Conservation (phyloP, 2,797 vertebrate genomes). For the Amniataba percoides region DNA sequence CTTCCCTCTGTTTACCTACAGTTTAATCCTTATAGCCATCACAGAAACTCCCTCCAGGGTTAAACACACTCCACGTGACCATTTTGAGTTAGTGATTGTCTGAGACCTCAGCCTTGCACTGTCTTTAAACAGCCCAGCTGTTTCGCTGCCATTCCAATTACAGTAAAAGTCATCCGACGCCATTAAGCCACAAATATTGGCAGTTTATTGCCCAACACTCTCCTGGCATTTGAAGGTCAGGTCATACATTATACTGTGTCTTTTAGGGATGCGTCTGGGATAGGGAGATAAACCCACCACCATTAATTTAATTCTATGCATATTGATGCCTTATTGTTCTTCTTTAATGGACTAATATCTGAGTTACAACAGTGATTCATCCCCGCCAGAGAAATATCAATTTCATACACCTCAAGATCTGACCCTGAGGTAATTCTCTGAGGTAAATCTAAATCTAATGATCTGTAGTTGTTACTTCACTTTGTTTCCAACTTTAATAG, state of each 20-base stretch:
- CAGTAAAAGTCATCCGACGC: constrained; percentile 98
- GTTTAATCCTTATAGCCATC: constrained; percentile 71
- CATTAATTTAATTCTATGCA: constrained; percentile 89
- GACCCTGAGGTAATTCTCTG: constrained; percentile 81
- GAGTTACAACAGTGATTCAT: constrained; percentile 84
- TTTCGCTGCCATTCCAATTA: constrained; percentile 99
- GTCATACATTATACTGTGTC: constrained; percentile 98
- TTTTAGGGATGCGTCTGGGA: constrained; percentile 98
- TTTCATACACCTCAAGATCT: constrained; percentile 83
- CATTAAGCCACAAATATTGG: constrained; percentile 99
- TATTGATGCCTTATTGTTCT: constrained; percentile 89
- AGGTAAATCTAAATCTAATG: constrained; percentile 81
- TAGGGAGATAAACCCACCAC: constrained; percentile 95
- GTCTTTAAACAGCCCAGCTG: constrained; percentile 97
- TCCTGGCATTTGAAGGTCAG: constrained; percentile 99
- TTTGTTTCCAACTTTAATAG: constrained; percentile 78
- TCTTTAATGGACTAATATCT: constrained; percentile 88
- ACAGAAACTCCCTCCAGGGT: constrained; percentile 76
- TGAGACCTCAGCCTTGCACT: constrained; percentile 84
- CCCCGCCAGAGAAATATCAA: constrained; percentile 83
- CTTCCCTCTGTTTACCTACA: constrained; percentile 75
- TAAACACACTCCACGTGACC: constrained; percentile 82
- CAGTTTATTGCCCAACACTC: constrained; percentile 98
- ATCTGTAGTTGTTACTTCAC: constrained; percentile 78
- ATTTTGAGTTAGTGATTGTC: constrained; percentile 82